Conservation (phyloP, 92 coral and sea anemone species). For the Palythoa grandiflora region DNA sequence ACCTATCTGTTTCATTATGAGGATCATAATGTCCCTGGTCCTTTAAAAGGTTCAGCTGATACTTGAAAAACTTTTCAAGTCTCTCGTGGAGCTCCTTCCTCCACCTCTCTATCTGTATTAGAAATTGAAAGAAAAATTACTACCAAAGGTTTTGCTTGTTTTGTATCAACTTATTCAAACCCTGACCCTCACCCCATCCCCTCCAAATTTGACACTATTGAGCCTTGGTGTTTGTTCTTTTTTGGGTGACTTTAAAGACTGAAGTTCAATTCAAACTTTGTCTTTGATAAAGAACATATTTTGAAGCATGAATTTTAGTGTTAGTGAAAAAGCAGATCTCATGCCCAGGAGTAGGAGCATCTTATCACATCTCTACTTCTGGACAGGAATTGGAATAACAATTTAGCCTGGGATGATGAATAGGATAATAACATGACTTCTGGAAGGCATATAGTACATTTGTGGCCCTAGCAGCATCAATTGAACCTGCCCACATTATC, state of each 20-base stretch:
- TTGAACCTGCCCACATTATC: too few species aligned
- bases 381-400: too few species aligned
- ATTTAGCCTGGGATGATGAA: too few species aligned
- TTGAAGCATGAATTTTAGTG: too few species aligned
- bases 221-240: not conserved
- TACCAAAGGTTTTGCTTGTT: not conserved
- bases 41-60: slow-evolving; percentile 1
- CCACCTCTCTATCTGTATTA: slow-evolving; percentile 24
- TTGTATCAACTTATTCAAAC: not conserved
- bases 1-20: slow-evolving; percentile 15
- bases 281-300: not conserved
- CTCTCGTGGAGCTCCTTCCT: slow-evolving; percentile 21
- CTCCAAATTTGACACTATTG: slow-evolving; percentile 1
- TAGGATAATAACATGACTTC: too few species aligned
- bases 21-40: slow-evolving; percentile 25
- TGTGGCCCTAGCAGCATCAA: too few species aligned
- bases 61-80: slow-evolving; percentile 20
- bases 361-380: too few species aligned
- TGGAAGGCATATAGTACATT: too few species aligned
- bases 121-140: not conserved
- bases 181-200: not conserved
- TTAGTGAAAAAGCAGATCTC: too few species aligned
- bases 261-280: slow-evolving; percentile 2
- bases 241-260: not conserved
- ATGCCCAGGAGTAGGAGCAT: too few species aligned